Percentiles rank a stretch among this genome's conserved stretches.
phyloP scores from a whole-genome alignment of 2,113 vertebrate genomes.

The Thamnaconus septentrionalis region DNA sequence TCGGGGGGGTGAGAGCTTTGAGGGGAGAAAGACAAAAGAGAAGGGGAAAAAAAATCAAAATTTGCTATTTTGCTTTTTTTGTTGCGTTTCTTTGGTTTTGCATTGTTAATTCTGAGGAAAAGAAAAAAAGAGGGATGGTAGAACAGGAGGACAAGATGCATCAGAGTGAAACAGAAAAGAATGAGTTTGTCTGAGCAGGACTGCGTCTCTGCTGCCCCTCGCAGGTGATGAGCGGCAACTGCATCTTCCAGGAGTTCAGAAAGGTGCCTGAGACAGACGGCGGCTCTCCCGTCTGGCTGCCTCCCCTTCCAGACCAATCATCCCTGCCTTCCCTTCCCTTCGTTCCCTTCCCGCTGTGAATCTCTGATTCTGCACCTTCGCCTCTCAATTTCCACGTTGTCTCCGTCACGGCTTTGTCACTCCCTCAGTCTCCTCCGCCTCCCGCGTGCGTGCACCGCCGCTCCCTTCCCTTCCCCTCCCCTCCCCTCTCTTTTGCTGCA shows the following conservation, averaged over 20 bases:
- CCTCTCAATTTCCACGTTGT: constrained; percentile 20
- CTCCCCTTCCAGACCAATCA: too few relatives aligned
- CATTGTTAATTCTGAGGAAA: too few relatives aligned
- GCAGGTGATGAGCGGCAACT: constrained; percentile 61
- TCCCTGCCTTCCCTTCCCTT: background rate
- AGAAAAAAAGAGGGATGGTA: too few relatives aligned
- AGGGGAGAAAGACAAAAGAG: too few relatives aligned
- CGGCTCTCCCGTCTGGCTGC: too few relatives aligned
- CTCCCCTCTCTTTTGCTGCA: constrained; percentile 39
- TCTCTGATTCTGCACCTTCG: constrained; percentile 5
- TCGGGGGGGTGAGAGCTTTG: background rate
- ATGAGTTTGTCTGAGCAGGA: constrained; percentile 41
- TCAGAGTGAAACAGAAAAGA: constrained; percentile 21
- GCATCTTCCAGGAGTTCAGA: constrained; percentile 26
- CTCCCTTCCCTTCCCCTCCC: constrained; percentile 1
- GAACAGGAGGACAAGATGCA: too few relatives aligned
- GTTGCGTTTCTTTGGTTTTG: too few relatives aligned
- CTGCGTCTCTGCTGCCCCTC: constrained; percentile 78
- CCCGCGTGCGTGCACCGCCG: background rate
- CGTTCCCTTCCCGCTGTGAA: constrained; percentile 3
- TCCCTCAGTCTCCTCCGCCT: background rate
- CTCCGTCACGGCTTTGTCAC: constrained; percentile 13
- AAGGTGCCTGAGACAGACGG: background rate
- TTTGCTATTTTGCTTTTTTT: too few relatives aligned
- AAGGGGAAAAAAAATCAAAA: too few relatives aligned